Conservation (phyloP, 1,140 invertebrate species). For the Megathymus violae region DNA sequence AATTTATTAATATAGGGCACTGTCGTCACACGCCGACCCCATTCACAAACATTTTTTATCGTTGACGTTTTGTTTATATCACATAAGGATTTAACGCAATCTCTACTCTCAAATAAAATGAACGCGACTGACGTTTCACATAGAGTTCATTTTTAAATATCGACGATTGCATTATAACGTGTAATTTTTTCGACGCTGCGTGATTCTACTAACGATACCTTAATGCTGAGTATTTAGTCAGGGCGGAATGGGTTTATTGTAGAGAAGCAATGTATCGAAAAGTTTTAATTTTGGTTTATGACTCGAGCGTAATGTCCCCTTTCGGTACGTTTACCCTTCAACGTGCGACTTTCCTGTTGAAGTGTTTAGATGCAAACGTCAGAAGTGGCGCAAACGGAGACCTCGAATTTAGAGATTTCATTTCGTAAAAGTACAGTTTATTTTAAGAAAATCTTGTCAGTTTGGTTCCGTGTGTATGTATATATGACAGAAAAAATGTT, state of each 20-base stretch:
- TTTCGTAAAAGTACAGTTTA: too few species aligned
- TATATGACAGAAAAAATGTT: too few species aligned
- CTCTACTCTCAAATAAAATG: constrained; percentile 16
- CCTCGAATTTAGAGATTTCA: too few species aligned
- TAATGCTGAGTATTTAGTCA: constrained; percentile 78
- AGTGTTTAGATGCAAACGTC: neutral
- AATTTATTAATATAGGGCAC: constrained; percentile 71
- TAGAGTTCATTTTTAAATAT: constrained; percentile 42
- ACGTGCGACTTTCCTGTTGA: constrained; percentile 29
- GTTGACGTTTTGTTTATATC: constrained; percentile 29
- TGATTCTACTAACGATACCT: constrained; percentile 79
- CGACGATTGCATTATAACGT: constrained; percentile 11
- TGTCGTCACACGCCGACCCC: constrained; percentile 68
- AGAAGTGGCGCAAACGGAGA: neutral
- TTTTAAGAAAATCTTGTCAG: too few species aligned
- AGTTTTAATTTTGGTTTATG: constrained; percentile 82
- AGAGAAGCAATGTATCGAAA: constrained; percentile 76
- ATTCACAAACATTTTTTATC: constrained; percentile 75
- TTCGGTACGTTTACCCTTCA: constrained; percentile 39
- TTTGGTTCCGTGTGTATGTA: too few species aligned
- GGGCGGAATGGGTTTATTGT: constrained; percentile 74
- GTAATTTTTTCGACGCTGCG: constrained; percentile 37
- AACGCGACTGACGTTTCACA: neutral
- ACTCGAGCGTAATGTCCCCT: constrained; percentile 52
- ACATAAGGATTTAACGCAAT: constrained; percentile 38